A percentile compares a stretch with the other conserved stretches of the same genome.
Conservation (phyloP, 2,797 vertebrate genomes). For the Eurystomus glaucurus region DNA sequence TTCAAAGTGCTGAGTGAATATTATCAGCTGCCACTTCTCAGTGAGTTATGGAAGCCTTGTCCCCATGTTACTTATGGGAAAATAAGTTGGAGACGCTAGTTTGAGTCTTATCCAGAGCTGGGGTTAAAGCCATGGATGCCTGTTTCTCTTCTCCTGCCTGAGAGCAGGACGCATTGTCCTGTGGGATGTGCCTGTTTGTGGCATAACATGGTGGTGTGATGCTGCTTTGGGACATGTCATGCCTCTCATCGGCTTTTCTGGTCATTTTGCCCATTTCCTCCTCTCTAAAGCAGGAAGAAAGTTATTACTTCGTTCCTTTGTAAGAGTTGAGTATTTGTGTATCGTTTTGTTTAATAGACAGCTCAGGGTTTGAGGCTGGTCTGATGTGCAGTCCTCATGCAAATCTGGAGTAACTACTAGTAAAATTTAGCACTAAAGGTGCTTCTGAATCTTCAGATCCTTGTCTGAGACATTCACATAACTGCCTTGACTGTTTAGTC, state of each 20-base stretch:
- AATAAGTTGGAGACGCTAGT: neutral
- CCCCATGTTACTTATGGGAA: neutral
- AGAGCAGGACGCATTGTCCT: neutral
- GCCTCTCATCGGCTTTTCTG: neutral
- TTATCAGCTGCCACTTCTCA: neutral
- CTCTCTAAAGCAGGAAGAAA: neutral
- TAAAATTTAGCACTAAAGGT: neutral
- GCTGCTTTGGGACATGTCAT: neutral
- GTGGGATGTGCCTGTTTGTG: accelerated
- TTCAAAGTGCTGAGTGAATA: neutral
- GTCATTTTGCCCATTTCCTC: neutral
- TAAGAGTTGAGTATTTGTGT: neutral
- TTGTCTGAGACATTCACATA: neutral
- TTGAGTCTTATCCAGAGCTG: neutral
- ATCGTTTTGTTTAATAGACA: neutral
- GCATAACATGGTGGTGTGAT: neutral
- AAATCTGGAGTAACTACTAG: neutral
- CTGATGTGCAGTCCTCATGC: neutral
- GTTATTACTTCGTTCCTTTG: neutral
- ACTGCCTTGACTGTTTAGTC: neutral
- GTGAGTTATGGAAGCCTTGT: neutral
- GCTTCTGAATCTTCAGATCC: neutral
- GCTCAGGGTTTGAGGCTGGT: neutral
- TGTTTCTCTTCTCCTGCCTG: neutral
- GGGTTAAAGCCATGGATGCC: neutral